Evolutionary conservation across 2,888 invertebrate species (phyloP).

Genomic region (Epiblema foenella): DNA sequence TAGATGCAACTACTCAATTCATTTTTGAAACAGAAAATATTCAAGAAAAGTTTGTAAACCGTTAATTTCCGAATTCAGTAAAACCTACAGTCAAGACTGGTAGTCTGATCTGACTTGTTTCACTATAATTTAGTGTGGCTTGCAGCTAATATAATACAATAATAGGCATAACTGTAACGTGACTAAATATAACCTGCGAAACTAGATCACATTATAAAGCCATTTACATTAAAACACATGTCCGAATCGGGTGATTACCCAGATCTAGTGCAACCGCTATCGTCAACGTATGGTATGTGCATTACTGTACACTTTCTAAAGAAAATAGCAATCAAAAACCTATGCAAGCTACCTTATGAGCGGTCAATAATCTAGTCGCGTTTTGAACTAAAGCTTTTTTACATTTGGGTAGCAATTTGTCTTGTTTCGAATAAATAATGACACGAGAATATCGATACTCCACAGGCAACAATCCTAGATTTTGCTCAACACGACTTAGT

Average conservation of each 20-base stretch:
- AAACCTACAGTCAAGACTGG: not conserved
- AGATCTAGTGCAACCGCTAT: conserved; percentile 43
- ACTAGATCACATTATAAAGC: conserved; percentile 41
- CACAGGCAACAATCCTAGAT: no score
- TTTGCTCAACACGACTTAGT: no score
- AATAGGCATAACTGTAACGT: conserved; percentile 34
- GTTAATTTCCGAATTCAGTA: not conserved
- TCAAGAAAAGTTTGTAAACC: no score
- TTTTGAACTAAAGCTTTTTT: not conserved
- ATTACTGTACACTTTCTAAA: conserved; percentile 25
- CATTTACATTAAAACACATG: conserved; percentile 47
- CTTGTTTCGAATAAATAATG: no score
- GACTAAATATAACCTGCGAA: conserved; percentile 24
- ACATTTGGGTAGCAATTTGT: no score
- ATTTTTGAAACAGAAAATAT: no score
- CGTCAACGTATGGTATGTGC: conserved; percentile 48
- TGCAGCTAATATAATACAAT: not conserved
- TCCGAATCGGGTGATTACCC: conserved; percentile 49
- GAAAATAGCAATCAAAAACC: not conserved
- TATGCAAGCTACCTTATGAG: not conserved
- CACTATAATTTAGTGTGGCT: conserved; percentile 1
- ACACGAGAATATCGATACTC: no score
- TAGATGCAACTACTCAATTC: no score
- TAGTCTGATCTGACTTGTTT: not conserved
- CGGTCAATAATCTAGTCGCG: not conserved